Base-by-base conservation (phyloP, 2,888 invertebrate genomes). In the Nomada ruficornis region DNA sequence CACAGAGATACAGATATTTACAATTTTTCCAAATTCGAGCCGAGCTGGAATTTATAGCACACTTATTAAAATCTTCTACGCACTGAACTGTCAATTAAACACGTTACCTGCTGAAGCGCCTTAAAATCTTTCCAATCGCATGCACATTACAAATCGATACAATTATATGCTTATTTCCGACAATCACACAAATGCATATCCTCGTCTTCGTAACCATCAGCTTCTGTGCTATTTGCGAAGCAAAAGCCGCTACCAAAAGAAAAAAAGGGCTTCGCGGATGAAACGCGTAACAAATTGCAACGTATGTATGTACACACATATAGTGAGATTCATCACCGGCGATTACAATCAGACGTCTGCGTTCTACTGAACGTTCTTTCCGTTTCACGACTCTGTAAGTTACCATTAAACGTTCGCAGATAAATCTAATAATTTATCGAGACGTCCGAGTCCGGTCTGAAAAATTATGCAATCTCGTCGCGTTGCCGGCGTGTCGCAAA, bases 201-300 rank as follows among this genome's bases (percentile, higher is more conserved):
- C n/a, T 9, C 18, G n/a, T 18, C 18, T 42, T 60, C 36, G n/a
- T 2, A 60, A 10, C 60, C 52, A 13, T 36, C 36, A 36, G 36
- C 36, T 5, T 0, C 36, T 7, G 36, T 5, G 36, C 36, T 7
- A 36, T 36, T 36, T 36, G 36, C 36, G 7, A 7, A 7, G 36
- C 36, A 7, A 36, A 20, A 36, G 29, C 52, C 1, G 18, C 5
- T 3, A 2, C 9, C 0, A 1, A 26, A 9, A 36, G 36, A 15
- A 50, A 50, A 50, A 18, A n/a, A 52, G 52, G 42, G 42, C 60
- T 18, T 9, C 13, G 60, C 20, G 74, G 23, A n/a, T 29, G 47
- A 78, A 62, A n/a, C 18, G 47, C 42, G 29, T 63, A 68, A 73
- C 77, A 36, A 77, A 77, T 77, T 77, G 73, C 73, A 15, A 23